Percentiles rank a stretch among this genome's conserved stretches.
These are phyloP conservation scores for Colletes gigas DNA, from an alignment of 1,140 invertebrate species.

Conservation along the genomic window DNA sequence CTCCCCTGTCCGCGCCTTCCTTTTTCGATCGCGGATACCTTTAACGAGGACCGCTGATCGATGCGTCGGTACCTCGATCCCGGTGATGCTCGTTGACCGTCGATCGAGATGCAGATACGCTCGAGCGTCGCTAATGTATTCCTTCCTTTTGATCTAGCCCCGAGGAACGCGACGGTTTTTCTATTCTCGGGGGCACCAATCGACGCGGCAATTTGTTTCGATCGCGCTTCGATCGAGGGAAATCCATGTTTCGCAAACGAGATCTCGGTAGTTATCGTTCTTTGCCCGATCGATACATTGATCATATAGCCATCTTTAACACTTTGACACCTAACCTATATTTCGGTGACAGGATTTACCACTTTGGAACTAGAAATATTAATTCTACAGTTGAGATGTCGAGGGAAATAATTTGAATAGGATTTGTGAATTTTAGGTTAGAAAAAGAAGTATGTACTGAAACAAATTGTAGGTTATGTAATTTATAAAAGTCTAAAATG, in stretches of 20 bases:
- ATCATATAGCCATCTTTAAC: too few species aligned
- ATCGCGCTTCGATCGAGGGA: background rate
- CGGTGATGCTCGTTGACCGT: background rate
- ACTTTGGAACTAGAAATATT: too few species aligned
- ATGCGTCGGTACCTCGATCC: background rate
- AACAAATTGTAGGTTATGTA: too few species aligned
- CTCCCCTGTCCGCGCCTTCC: conserved; percentile 3
- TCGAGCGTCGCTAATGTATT: background rate
- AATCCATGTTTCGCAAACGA: background rate
- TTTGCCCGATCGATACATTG: too few species aligned
- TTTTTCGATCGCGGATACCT: conserved; percentile 21
- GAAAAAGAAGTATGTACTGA: too few species aligned
- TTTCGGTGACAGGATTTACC: too few species aligned
- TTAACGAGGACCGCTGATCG: conserved; percentile 33
- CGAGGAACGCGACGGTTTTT: background rate
- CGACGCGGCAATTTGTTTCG: conserved; percentile 14
- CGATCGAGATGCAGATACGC: conserved; percentile 27
- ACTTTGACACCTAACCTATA: too few species aligned
- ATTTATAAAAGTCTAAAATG: too few species aligned
- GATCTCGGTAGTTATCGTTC: too few species aligned
- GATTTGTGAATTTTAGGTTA: too few species aligned
- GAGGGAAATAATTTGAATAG: too few species aligned
- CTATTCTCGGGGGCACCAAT: conserved; percentile 4
- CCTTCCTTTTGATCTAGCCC: background rate
- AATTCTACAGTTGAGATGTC: too few species aligned